phyloP scores from a whole-genome alignment of 2,113 vertebrate species.

The Ophiodon elongatus region DNA sequence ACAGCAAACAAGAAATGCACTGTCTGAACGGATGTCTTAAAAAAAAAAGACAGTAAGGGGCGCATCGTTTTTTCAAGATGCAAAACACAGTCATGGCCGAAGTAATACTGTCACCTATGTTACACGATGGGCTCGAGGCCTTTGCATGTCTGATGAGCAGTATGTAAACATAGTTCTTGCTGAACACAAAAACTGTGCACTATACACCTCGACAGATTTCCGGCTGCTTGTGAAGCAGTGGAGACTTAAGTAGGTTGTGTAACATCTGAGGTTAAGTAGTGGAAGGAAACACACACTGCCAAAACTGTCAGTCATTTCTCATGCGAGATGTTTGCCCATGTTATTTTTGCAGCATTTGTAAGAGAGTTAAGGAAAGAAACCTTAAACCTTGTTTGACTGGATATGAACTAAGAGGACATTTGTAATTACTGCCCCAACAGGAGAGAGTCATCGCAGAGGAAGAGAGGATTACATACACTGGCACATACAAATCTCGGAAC shows the following conservation, averaged over 20 bases:
- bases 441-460: conserved; percentile 23
- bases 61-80: background rate
- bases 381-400: conserved; percentile 47
- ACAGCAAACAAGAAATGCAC: background rate
- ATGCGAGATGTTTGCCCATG: conserved; percentile 41
- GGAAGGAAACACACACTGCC: conserved; percentile 61
- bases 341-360: conserved; percentile 28
- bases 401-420: conserved; percentile 49
- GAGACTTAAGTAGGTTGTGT: conserved; percentile 45
- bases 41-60: background rate
- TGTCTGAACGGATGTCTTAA: background rate
- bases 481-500: conserved; percentile 48
- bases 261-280: conserved; percentile 64
- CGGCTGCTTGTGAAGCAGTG: conserved; percentile 20
- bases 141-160: conserved; percentile 16
- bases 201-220: conserved; percentile 16
- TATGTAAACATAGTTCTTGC: conserved; percentile 27
- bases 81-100: background rate
- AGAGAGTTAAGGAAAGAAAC: conserved; percentile 45
- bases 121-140: conserved; percentile 43
- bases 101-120: conserved; percentile 36
- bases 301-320: conserved; percentile 49
- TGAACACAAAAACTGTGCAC: conserved; percentile 38
- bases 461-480: conserved; percentile 28
- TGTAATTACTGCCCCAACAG: conserved; percentile 40